Evolutionary conservation across 1,140 invertebrate species (phyloP), one percentile per base, ranked within the genome.

Genomic region (Ips typographus): DNA sequence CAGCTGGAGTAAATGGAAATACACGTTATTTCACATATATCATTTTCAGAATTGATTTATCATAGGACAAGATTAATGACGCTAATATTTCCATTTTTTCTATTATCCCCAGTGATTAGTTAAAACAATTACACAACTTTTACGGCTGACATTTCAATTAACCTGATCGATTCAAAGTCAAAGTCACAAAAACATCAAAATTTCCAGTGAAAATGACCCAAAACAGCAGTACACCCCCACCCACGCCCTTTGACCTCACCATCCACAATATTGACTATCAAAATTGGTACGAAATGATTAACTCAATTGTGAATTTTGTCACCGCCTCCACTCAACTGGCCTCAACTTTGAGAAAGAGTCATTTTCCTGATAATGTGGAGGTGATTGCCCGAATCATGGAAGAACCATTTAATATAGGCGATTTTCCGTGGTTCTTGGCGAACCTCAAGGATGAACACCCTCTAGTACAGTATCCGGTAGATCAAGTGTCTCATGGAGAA

Each of bases 241-340:
- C 38, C 6, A 49, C 59, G 44, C 44, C n/a, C 53, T 55, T 55
- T 38, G 53, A 55, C 37, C 37, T 55, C 52, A 22, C 60, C 55
- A 7, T 40, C 37, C 4, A 53, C 61, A 40, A 58, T 51, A 47
- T 47, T 36, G 22, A 22, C 22, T 70, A 64, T 22, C 3, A 36
- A 65, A 53, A n/a, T 40, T 70, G 61, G 60, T 65, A 4, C 37
- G 61, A 70, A 0, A 64, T 64, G 68, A 58, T 70, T 8, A 58
- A 70, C 37, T 70, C 68, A 4, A 58, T 70, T 38, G 52, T 70
- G 42, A 40, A n/a, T 22, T 70, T 70, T 41, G 68, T 70, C 1
- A 65, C 68, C 1, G 68, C 68, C 4, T 70, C 68, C 5, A 59
- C 68, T 4, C 60, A 65, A 40, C 42, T 70, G 37, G 68, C 68